Percentiles rank a stretch among this genome's conserved stretches.
Conservation (phyloP, 2,797 vertebrate genomes). For the Tangara arthus region DNA sequence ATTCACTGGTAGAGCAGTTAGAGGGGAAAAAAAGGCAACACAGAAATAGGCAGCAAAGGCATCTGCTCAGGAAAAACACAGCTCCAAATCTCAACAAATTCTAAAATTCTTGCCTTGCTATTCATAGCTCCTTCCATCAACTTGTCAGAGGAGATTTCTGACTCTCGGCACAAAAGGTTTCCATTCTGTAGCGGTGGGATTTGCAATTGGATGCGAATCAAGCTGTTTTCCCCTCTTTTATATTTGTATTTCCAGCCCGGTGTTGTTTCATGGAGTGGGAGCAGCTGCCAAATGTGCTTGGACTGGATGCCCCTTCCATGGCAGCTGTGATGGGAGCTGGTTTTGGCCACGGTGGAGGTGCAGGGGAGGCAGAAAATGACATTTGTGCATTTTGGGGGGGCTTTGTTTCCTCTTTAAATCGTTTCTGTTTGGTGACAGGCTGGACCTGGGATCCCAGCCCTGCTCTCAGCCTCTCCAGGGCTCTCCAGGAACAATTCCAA, state of each 20-base stretch:
- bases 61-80: background rate
- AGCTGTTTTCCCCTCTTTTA: background rate
- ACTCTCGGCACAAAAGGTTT: background rate
- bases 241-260: background rate
- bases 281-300: background rate
- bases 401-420: background rate
- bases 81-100: background rate
- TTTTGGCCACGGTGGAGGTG: background rate
- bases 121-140: background rate
- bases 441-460: background rate
- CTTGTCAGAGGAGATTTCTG: background rate
- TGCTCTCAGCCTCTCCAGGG: background rate
- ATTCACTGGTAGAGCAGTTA: background rate
- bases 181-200: background rate
- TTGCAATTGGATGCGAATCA: background rate
- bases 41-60: background rate
- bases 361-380: background rate
- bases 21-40: background rate
- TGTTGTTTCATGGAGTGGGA: background rate
- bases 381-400: accelerated
- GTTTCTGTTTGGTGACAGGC: accelerated
- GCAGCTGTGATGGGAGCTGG: background rate
- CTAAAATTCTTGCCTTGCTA: background rate
- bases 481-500: accelerated
- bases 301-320: background rate